Evolutionary conservation across 2,888 invertebrate species (phyloP).

Genomic region (Trachelus stipa): DNA sequence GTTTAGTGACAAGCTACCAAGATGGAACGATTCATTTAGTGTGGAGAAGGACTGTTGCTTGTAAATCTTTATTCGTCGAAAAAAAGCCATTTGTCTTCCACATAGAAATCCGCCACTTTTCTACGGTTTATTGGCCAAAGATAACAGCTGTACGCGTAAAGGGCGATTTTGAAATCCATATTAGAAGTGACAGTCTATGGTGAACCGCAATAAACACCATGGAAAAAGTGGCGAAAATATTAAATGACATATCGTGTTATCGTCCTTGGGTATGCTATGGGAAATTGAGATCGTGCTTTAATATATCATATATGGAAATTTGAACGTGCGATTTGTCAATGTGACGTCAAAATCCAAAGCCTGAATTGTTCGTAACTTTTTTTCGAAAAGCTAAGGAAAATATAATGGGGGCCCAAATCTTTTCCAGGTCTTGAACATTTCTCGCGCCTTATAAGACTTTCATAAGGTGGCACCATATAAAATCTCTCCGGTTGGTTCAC

Average conservation of each 20-base stretch:
- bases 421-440: background rate
- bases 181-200: background rate
- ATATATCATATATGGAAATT: background rate
- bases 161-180: background rate
- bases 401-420: background rate
- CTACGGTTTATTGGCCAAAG: background rate
- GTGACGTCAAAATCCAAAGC: background rate
- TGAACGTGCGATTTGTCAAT: background rate
- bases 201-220: background rate
- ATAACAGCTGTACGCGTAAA: background rate
- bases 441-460: too few relatives aligned
- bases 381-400: background rate
- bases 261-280: background rate
- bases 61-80: conserved; percentile 5
- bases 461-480: too few relatives aligned
- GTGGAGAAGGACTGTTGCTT: background rate
- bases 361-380: background rate
- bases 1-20: conserved; percentile 1
- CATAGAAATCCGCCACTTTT: background rate
- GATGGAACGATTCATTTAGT: conserved; percentile 3
- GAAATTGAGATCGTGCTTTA: background rate
- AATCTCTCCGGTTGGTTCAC: too few relatives aligned
- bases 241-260: background rate
- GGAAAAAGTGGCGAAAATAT: background rate
- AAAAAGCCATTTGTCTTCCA: background rate